Evolutionary conservation across 2,797 vertebrate species (phyloP).

Genomic region (Sciurus carolinensis): DNA sequence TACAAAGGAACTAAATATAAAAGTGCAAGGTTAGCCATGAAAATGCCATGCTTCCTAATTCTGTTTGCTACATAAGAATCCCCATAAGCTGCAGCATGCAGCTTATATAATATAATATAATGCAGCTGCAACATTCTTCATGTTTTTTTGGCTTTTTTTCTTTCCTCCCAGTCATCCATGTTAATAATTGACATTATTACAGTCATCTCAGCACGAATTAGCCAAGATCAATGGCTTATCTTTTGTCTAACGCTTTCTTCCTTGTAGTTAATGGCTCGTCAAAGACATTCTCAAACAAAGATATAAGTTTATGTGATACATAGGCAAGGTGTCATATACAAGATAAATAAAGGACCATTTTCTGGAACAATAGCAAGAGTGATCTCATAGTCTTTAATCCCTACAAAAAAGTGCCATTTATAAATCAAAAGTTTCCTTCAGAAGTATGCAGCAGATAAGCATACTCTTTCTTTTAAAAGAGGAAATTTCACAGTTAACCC

Average conservation of each 20-base stretch:
- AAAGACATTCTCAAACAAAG: constrained; percentile 81
- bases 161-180: constrained; percentile 55
- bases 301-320: constrained; percentile 70
- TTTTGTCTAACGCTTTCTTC: constrained; percentile 70
- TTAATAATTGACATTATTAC: constrained; percentile 83
- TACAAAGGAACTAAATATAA: constrained; percentile 6
- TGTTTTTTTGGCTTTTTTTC: constrained; percentile 70
- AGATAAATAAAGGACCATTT: constrained; percentile 68
- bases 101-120: not conserved
- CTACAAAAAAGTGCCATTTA: constrained; percentile 58
- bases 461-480: constrained; percentile 50
- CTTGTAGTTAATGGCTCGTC: constrained; percentile 70
- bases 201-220: constrained; percentile 76
- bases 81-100: not conserved
- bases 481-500: not conserved
- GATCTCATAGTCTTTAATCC: constrained; percentile 67
- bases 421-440: constrained; percentile 68
- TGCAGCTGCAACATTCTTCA: constrained; percentile 70
- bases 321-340: constrained; percentile 63
- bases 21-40: constrained; percentile 12
- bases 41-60: not conserved
- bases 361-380: constrained; percentile 63
- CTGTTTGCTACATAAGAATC: constrained; percentile 10
- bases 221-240: constrained; percentile 76
- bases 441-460: not conserved